phyloP scores from a whole-genome alignment of 2,888 invertebrate species.

The Leptopilina myrica region DNA sequence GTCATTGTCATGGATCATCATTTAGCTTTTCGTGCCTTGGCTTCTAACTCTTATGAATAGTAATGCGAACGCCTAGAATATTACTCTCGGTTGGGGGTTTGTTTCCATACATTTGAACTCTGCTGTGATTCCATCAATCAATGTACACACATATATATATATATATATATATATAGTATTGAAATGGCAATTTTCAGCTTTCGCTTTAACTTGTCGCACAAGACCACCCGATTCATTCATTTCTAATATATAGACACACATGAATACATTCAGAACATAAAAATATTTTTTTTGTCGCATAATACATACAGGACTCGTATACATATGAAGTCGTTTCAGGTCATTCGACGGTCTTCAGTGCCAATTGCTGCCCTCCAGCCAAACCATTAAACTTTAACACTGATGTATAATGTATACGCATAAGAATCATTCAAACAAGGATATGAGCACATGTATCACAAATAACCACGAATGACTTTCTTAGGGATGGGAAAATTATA shows the following conservation, averaged over 20 bases:
- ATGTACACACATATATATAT: not conserved
- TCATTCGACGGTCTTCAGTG: not conserved
- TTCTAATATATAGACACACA: not conserved
- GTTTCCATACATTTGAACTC: not conserved
- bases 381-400: slow-evolving; percentile 17
- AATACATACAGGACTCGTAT: too few relatives aligned
- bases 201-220: not conserved
- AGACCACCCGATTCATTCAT: not conserved
- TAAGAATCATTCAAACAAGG: not conserved
- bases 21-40: not conserved
- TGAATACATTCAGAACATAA: too few relatives aligned
- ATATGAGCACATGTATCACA: not conserved
- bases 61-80: not conserved
- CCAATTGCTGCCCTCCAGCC: slow-evolving; percentile 1
- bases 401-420: not conserved
- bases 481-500: not conserved
- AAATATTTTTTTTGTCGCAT: too few relatives aligned
- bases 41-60: not conserved
- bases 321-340: slow-evolving; percentile 11
- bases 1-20: slow-evolving; percentile 1
- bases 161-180: not conserved
- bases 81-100: slow-evolving; percentile 8
- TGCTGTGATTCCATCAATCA: slow-evolving; percentile 2
- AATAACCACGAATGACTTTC: not conserved
- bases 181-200: slow-evolving; percentile 4